Percentiles rank a stretch among this genome's conserved stretches.
phyloP scores from a whole-genome alignment of 2,113 vertebrate species.

The Pangasianodon hypophthalmus region DNA sequence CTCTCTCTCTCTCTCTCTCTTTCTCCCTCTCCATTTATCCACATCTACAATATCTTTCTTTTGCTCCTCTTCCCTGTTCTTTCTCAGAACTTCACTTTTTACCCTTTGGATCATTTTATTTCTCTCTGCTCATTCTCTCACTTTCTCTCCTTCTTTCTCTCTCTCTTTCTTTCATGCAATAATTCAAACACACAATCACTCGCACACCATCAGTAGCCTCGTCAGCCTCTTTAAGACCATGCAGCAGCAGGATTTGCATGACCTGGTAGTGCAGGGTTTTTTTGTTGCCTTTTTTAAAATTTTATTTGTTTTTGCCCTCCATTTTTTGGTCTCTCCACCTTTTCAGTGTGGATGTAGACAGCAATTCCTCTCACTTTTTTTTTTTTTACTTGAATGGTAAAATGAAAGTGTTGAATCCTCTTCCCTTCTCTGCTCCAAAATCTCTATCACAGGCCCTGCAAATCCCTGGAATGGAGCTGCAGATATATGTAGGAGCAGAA shows the following conservation, averaged over 20 bases:
- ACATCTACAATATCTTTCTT: background rate
- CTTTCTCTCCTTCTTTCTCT: background rate
- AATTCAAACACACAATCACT: background rate
- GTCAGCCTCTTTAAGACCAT: background rate
- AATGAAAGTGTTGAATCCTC: conserved; percentile 8
- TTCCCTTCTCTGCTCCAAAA: conserved; percentile 1
- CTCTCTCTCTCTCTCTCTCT: background rate
- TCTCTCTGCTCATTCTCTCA: background rate
- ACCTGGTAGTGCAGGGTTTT: background rate
- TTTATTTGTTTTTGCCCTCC: background rate
- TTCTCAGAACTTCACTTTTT: background rate
- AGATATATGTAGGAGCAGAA: background rate
- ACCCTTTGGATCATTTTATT: background rate
- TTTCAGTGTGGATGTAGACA: background rate
- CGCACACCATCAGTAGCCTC: background rate
- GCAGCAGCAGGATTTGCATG: background rate
- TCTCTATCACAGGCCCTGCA: conserved; percentile 10
- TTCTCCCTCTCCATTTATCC: background rate
- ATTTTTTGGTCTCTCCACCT: background rate
- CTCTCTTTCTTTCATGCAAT: background rate
- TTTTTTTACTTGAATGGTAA: background rate
- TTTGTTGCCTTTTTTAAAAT: background rate
- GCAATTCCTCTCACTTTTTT: background rate
- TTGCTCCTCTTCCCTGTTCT: background rate
- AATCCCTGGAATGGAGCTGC: conserved; percentile 13